Base-by-base conservation (phyloP, 2,888 invertebrate species). In the Phalera bucephala region DNA sequence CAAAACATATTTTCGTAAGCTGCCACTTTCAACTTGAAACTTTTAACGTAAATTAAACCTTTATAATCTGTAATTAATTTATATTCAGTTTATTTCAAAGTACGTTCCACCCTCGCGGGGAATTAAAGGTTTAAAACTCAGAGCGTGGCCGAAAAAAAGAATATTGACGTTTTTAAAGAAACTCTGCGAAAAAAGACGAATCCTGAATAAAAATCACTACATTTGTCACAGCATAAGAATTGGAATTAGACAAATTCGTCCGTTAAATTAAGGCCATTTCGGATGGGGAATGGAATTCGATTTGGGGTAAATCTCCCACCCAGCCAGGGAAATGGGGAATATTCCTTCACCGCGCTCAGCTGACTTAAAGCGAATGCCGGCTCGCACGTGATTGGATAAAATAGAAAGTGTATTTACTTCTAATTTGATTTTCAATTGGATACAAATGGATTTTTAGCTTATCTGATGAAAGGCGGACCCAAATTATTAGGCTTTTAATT, bases 211-310 rank as follows among this genome's bases (percentile, higher is more conserved):
- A 83, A 83, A 86, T 84, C 80, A 80, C 76, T 78, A 86, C 83
- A 84, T 88, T 86, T 81, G 83, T 86, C 86, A 85, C 83, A 76
- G 86, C 75, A 80, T 79, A 81, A 82, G 84, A 86, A 87, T 87
- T 79, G 83, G 86, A 87, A 88, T 88, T 86, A 86, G 80, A 87
- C 85, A 86, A 87, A 87, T 87, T 87, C 85, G 82, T 77, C 81
- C 82, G 85, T 88, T 86, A 87, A 88, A 88, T 88, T 88, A 87
- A 82, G 80, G 80, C 79, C 71, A 79, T 83, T 83, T 68, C 72
- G 72, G 75, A 73, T 70, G 57, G 65, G 65, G 72, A 73, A 67
- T 64, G 71, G 76, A 77, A 85, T 87, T 87, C 84, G 87, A 87
- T 85, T 87, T 83, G 70, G 80, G 81, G 76, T 73, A 84, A 85